Percentiles rank a stretch among this genome's conserved stretches.
phyloP scores from a whole-genome alignment of 2,797 vertebrate species.

The Phoeniculus purpureus region DNA sequence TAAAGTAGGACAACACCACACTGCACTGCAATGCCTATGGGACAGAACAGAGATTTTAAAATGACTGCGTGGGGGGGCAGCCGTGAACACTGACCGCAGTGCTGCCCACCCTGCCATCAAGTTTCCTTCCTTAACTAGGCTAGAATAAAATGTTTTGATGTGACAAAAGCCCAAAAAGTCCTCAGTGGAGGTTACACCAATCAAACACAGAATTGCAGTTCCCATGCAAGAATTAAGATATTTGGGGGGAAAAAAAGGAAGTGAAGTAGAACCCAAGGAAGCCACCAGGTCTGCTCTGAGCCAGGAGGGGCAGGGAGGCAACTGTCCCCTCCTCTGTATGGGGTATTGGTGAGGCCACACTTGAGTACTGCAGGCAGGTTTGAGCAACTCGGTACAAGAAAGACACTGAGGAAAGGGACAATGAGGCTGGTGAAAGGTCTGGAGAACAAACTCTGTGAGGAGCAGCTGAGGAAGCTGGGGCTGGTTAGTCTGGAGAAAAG shows the following conservation, averaged over 20 bases:
- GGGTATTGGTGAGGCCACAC: too few species aligned
- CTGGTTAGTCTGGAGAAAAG: too few species aligned
- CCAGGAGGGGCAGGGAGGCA: too few species aligned
- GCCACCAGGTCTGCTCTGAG: neutral
- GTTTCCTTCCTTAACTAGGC: neutral
- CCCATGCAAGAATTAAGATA: neutral
- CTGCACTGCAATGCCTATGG: neutral
- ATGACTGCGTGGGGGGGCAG: neutral
- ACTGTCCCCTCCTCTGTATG: too few species aligned
- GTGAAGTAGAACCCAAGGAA: neutral
- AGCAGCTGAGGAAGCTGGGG: too few species aligned
- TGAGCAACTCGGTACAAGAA: too few species aligned
- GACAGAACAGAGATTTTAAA: neutral
- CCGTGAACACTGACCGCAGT: neutral
- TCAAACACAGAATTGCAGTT: neutral
- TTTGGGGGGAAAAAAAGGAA: neutral
- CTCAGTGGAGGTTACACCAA: neutral
- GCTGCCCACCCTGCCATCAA: neutral
- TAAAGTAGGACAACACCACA: neutral
- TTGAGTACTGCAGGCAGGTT: too few species aligned
- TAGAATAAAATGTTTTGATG: neutral
- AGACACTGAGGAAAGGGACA: too few species aligned
- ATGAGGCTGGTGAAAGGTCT: too few species aligned
- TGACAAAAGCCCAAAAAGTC: neutral
- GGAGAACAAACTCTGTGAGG: too few species aligned